Base-by-base conservation (phyloP, 2,113 vertebrate species). In the Rhinoptilus africanus region DNA sequence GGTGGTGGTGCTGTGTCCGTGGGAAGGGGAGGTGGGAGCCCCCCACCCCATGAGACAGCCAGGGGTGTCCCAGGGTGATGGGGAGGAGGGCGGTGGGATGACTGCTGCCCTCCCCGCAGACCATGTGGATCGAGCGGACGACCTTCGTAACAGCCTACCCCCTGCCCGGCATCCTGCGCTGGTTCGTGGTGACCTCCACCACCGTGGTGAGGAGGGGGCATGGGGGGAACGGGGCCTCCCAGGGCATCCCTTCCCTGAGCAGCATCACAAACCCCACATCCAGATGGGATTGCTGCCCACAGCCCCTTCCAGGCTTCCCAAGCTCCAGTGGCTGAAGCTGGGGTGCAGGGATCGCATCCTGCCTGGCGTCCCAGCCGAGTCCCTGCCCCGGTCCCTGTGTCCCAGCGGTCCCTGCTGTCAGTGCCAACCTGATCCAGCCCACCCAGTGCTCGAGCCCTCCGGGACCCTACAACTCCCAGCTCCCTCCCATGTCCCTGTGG, bases 91-190 rank as follows among this genome's bases (percentile, higher is more conserved):
- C 1, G 1, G 22, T 24, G 10, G 21, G 37, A 12, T 80, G 57
- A 93, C 32, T 13, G 8, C 37, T 45, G 16, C 30, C 41, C 34
- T 89, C 23, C 60, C 28, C 1, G 0, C 78, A 97, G 97, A 97
- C 45, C 62, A 97, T 97, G 97, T 97, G 97, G 97, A 97, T 97
- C 0, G 94, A 97, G 67, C 18, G 97, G 75, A 97, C 96, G 0
- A 97, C 92, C n/a, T 97, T 96, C 16, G 12, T 50, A 12, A 97
- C 96, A 22, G 97, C 96, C 18, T 97, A 97, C 57, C 95, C 94
- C 20, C 94, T 97, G 92, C 97, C 97, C 0, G 97, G 97, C 73
- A 97, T 97, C 84, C 96, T 97, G 82, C 97, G 97, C 75, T 97
- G 97, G 97, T 97, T 97, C 0, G 92, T 3, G 2, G 96, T 96